Percentiles rank a stretch among this genome's conserved stretches.
Conservation (phyloP, 2,113 vertebrate species). For the Herpetotheres cachinnans region DNA sequence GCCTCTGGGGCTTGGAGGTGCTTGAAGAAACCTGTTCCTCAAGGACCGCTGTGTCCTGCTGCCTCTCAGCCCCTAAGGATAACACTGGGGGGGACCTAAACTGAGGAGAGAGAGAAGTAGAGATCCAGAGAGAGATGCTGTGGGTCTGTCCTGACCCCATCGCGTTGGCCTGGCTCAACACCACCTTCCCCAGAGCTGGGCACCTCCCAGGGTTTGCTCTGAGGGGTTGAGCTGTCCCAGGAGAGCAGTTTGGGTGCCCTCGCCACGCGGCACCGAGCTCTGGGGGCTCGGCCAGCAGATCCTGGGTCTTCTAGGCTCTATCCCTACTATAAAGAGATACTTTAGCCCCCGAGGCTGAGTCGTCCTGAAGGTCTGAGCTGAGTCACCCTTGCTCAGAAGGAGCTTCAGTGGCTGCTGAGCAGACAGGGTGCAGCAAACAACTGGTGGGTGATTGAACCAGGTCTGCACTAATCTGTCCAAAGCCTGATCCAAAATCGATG, state of each 20-base stretch:
- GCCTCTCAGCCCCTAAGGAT: background rate
- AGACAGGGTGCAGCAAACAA: background rate
- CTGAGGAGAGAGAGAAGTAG: background rate
- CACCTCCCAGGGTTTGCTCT: background rate
- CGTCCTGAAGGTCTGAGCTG: background rate
- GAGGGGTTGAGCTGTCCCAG: background rate
- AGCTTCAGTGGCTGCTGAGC: background rate
- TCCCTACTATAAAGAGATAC: rapidly evolving
- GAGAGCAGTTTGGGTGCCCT: background rate
- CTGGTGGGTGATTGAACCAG: rapidly evolving
- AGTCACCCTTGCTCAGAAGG: background rate
- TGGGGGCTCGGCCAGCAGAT: background rate
- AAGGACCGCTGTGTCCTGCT: background rate
- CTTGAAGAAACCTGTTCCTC: background rate
- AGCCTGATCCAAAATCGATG: background rate
- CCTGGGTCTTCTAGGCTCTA: background rate
- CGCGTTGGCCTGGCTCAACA: rapidly evolving
- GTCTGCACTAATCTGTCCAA: rapidly evolving
- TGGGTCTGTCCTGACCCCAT: background rate
- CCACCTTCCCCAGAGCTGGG: background rate
- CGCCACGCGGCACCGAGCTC: rapidly evolving
- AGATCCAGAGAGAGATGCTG: background rate
- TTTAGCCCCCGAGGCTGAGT: rapidly evolving
- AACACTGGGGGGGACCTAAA: rapidly evolving
- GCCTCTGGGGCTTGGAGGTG: background rate